Evolutionary conservation across 2,113 vertebrate genomes (phyloP), one percentile per base, ranked within the genome.

Genomic region (Emberiza fucata): DNA sequence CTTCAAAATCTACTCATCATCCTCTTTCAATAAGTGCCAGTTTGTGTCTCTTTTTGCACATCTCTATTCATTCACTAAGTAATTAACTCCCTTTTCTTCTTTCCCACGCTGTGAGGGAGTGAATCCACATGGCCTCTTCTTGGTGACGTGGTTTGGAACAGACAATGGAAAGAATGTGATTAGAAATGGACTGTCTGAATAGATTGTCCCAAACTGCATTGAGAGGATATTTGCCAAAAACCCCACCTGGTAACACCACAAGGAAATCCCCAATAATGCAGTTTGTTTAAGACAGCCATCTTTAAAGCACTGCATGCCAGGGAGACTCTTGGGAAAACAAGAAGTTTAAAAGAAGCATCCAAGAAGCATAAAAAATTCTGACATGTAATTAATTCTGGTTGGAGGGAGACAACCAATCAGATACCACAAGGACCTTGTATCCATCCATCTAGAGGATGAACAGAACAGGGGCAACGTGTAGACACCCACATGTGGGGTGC

Each of bases 91-190:
- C 2, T 9, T 54, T 94, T 66, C 33, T 50, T 11, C 37, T 83
- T 66, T 63, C 18, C 24, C 22, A 48, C 15, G 10, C 7, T 33
- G 15, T 0, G 0, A 24, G 4, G 21, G 17, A 79, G 6, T 40
- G 29, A 65, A 5, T 9, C 8, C 28, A 48, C 24, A 14, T 18
- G 24, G 5, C 8, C 6, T 81, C 28, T 71, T 83, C 27, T 45
- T 76, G 45, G 18, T 71, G 24, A 42, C 28, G 29, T 15, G 45
- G 8, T 23, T 16, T 3, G 12, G 27, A 92, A 47, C 35, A 71
- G 14, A 31, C 18, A 51, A 44, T 42, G 15, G 13, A 24, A 92
- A 18, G n/a, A 79, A 83, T 18, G 16, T 31, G 24, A 76, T 37
- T 35, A 28, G 61, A 83, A 60, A 70, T 28, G 11, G 45, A 3